These are phyloP conservation scores for Leptocoma aspasia DNA, from an alignment of 2,113 vertebrate genomes.

Conservation along the genomic window DNA sequence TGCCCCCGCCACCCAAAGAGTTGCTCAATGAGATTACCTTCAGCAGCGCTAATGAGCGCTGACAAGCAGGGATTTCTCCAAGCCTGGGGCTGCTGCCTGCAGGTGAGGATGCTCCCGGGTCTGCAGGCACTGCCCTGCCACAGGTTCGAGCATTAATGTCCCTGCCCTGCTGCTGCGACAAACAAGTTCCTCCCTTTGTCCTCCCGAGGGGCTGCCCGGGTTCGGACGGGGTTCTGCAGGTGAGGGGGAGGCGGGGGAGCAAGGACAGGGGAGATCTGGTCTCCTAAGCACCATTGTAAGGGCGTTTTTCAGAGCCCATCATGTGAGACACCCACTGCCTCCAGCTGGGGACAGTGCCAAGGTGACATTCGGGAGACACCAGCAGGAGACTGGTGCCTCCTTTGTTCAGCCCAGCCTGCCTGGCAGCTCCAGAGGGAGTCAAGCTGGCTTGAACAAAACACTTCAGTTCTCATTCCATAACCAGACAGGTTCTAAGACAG, in stretches of 20 bases:
- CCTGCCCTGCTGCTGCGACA: background rate
- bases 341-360: background rate
- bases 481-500: background rate
- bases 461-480: rapidly evolving
- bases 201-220: background rate
- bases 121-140: background rate
- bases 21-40: slow-evolving; percentile 18
- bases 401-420: background rate
- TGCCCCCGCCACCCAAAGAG: background rate
- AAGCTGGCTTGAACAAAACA: background rate
- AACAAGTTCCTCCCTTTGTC: background rate
- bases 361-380: background rate
- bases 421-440: background rate
- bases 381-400: background rate
- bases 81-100: background rate
- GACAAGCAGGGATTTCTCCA: slow-evolving; percentile 27
- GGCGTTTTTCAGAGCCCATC: background rate
- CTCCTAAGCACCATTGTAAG: rapidly evolving
- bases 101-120: background rate
- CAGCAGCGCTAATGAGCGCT: background rate
- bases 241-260: background rate
- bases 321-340: background rate
- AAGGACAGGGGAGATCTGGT: background rate
- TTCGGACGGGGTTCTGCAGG: background rate
- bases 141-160: rapidly evolving